Evolutionary conservation across 1,140 invertebrate species (phyloP).

Genomic region (Augochlora pura): DNA sequence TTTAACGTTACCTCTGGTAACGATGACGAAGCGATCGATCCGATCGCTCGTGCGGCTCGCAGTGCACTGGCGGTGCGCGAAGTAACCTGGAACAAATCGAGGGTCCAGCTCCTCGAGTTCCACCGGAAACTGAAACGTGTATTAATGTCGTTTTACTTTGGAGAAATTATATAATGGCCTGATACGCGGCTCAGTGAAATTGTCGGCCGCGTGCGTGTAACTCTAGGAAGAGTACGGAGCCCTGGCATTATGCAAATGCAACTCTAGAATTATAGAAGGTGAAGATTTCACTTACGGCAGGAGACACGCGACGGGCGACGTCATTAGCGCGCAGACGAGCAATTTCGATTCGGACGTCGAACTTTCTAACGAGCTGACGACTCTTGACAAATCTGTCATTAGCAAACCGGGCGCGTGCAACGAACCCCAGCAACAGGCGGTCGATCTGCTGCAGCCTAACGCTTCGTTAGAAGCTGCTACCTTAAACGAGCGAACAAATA

Average conservation of each 20-base stretch:
- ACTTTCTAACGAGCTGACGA: conserved; percentile 43
- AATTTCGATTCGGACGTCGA: conserved; percentile 44
- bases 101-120: no score
- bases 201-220: not conserved
- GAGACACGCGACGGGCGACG: conserved; percentile 7
- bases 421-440: conserved; percentile 50
- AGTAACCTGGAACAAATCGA: not conserved
- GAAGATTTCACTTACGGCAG: conserved; percentile 13
- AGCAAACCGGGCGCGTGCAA: conserved; percentile 43
- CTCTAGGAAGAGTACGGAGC: not conserved
- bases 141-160: no score
- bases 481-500: conserved; percentile 1
- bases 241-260: not conserved
- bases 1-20: conserved; percentile 14
- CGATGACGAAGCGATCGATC: not conserved
- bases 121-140: no score
- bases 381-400: conserved; percentile 47
- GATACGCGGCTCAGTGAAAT: no score
- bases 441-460: conserved; percentile 40
- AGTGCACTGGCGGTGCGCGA: not conserved
- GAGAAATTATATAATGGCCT: no score
- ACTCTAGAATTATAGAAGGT: not conserved
- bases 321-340: conserved; percentile 28
- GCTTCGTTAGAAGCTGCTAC: conserved; percentile 14
- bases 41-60: not conserved